These are phyloP conservation scores for Zeuzera pyrina DNA, from an alignment of 2,888 invertebrate species.

Conservation along the genomic window DNA sequence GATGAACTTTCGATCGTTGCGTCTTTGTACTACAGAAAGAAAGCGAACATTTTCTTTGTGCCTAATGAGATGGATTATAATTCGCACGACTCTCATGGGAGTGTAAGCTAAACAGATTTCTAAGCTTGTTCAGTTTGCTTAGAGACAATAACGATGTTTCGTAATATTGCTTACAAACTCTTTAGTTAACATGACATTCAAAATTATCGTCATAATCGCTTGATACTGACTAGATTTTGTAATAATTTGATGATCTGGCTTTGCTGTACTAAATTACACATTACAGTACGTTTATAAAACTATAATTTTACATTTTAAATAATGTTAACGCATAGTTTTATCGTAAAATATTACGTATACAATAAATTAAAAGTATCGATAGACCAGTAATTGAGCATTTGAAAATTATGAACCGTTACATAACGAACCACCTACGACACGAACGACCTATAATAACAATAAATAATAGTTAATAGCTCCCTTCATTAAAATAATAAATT, in stretches of 20 bases:
- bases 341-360: too few species aligned
- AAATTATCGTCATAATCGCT: too few species aligned
- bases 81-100: conserved; percentile 49
- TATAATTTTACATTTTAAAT: too few species aligned
- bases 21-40: conserved; percentile 44
- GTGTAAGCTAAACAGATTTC: conserved; percentile 29
- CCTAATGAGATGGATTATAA: conserved; percentile 54
- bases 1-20: conserved; percentile 53
- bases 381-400: conserved; percentile 28
- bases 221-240: too few species aligned
- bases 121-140: conserved; percentile 24
- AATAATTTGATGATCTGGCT: too few species aligned
- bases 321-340: too few species aligned
- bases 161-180: conserved; percentile 27
- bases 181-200: conserved; percentile 11
- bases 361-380: conserved; percentile 27
- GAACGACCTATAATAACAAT: conserved; percentile 28
- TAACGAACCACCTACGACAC: conserved; percentile 27
- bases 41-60: conserved; percentile 51
- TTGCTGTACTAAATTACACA: too few species aligned
- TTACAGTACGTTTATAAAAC: too few species aligned
- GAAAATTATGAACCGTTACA: conserved; percentile 31
- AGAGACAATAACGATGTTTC: conserved; percentile 37
- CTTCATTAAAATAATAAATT: neutral
- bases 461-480: conserved; percentile 22